Base-by-base conservation (phyloP, 1,140 invertebrate species). In the Palaemon carinicauda region DNA sequence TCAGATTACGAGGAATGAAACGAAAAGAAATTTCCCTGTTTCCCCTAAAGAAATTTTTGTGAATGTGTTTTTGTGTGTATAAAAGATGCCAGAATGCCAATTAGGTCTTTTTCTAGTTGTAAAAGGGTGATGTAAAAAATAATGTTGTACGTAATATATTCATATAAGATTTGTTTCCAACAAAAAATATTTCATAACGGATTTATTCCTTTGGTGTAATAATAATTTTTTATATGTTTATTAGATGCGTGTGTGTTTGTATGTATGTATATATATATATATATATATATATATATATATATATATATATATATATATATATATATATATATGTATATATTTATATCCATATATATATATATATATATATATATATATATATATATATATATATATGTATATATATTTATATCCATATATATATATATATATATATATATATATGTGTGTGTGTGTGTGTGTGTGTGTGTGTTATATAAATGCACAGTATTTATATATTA, bases 321-420 rank as follows among this genome's bases (percentile, higher is more conserved):
- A 65, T 21, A 65, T 14, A 65, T 21, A 65, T 21, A 65, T 21
- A 15, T 21, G 10, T 1, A 65, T 24, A 65, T 24, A 65, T 24
- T 24, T 1, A 65, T 24, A 65, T 24, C 19, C 0, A 65, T 24
- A 65, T 24, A 65, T 24, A 65, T 24, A 65, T 24, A 65, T 24
- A 65, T 15, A 65, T 65, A 65, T 65, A 65, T 65, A 65, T 65
- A 65, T 65, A 65, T 65, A 65, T 65, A 65, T 65, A 65, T 65
- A 65, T 65, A 65, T 65, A 65, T 65, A 65, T 65, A 65, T 65
- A 65, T 65, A 65, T 65, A 65, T 65, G 21, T 65, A 65, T 65
- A 21, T 24, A 65, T 24, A 65, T 24, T n/a, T 65, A 65, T 19
- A 65, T 24, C 1, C 5, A 65, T 65, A 21, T 65, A 65, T 65